Percentiles rank a stretch among this genome's conserved stretches.
These are phyloP conservation scores for Anguilla anguilla DNA, from an alignment of 2,797 vertebrate species.

Conservation along the genomic window DNA sequence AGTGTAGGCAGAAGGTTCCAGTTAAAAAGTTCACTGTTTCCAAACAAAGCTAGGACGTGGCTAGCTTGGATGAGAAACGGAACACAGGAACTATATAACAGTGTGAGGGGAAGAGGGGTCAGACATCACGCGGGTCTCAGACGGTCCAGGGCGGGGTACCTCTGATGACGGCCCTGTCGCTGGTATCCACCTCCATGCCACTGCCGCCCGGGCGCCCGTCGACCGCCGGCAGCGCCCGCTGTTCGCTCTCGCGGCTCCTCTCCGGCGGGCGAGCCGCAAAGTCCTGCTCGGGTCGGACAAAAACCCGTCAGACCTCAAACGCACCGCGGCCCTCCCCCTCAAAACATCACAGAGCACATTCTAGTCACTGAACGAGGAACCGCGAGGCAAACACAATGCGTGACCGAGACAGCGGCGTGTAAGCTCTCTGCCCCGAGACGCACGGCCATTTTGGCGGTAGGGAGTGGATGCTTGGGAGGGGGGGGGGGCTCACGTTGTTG, in stretches of 20 bases:
- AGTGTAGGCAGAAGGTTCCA: not conserved
- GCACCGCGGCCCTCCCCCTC: not conserved
- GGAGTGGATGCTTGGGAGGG: not conserved
- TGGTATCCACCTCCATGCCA: constrained; percentile 15
- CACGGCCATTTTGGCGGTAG: not conserved
- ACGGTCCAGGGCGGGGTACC: not conserved
- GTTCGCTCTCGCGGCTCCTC: constrained; percentile 64
- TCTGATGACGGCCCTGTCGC: not conserved
- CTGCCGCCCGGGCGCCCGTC: constrained; percentile 23
- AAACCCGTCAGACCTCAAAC: not conserved
- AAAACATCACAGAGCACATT: not conserved
- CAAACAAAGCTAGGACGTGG: not conserved
- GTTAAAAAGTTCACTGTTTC: not conserved
- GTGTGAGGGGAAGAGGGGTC: not conserved
- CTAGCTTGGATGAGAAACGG: not conserved
- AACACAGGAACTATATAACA: not conserved
- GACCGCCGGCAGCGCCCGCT: constrained; percentile 31
- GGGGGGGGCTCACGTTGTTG: constrained; percentile 70
- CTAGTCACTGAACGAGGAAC: not conserved
- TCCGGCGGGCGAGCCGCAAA: constrained; percentile 58
- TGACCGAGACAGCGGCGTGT: not conserved
- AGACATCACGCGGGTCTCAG: not conserved
- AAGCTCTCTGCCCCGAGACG: not conserved
- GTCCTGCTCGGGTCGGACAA: constrained; percentile 49
- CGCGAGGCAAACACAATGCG: not conserved